phyloP scores from a whole-genome alignment of 1,140 invertebrate species.

The Chlorops oryzae region DNA sequence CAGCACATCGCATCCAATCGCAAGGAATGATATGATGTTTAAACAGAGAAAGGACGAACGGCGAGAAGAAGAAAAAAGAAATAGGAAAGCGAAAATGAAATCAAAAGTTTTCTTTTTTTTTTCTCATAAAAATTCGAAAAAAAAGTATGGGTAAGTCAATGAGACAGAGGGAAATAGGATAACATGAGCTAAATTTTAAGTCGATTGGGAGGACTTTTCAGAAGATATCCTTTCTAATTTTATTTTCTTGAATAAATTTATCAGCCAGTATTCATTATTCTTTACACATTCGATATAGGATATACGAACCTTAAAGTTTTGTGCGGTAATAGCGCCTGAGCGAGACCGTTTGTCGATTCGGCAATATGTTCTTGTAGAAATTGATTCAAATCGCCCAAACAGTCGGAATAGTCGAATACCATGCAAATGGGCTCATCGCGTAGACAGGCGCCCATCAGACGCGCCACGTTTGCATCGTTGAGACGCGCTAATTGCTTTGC shows the following conservation, averaged over 20 bases:
- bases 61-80: neutral
- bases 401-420: slow-evolving; percentile 58
- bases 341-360: slow-evolving; percentile 53
- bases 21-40: too few species aligned
- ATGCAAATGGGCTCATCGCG: slow-evolving; percentile 65
- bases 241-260: too few species aligned
- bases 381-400: slow-evolving; percentile 67
- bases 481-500: slow-evolving; percentile 67
- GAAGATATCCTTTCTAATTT: too few species aligned
- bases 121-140: too few species aligned
- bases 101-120: slow-evolving; percentile 16
- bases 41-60: neutral
- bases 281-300: too few species aligned
- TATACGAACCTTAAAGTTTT: slow-evolving; percentile 20
- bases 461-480: slow-evolving; percentile 70
- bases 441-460: slow-evolving; percentile 71
- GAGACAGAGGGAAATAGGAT: neutral
- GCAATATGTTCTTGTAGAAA: slow-evolving; percentile 71
- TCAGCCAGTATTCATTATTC: too few species aligned
- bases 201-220: too few species aligned
- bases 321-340: slow-evolving; percentile 13
- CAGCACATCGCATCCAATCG: slow-evolving; percentile 9
- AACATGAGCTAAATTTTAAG: too few species aligned
- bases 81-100: slow-evolving; percentile 12
- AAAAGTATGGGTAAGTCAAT: neutral